Conservation (phyloP, 2,113 vertebrate species). For the Coreoperca whiteheadi region DNA sequence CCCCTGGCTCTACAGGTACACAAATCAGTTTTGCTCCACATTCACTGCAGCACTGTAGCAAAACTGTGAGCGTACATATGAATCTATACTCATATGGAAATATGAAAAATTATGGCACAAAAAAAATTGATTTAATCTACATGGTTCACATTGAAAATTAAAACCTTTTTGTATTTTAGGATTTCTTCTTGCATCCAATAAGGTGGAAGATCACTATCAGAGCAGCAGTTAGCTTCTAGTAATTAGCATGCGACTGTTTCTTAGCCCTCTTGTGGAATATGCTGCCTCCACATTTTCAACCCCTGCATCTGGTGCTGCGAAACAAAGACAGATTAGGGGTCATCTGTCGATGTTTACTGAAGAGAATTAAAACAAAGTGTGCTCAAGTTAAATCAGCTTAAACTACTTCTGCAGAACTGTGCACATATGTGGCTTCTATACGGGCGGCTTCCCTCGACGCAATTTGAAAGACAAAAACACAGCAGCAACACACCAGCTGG, state of each 20-base stretch:
- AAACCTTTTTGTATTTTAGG: slow-evolving; percentile 1
- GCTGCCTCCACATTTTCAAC: slow-evolving; percentile 47
- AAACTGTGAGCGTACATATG: no score
- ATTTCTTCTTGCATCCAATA: slow-evolving; percentile 27
- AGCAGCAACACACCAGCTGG: slow-evolving; percentile 56
- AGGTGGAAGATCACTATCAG: slow-evolving; percentile 20
- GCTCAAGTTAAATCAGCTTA: slow-evolving; percentile 37
- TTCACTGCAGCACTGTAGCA: no score
- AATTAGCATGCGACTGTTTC: slow-evolving; percentile 52
- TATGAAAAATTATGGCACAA: not conserved
- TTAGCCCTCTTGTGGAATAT: slow-evolving; percentile 67
- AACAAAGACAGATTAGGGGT: slow-evolving; percentile 66
- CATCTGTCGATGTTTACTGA: slow-evolving; percentile 59
- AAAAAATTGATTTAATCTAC: slow-evolving; percentile 1
- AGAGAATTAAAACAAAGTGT: slow-evolving; percentile 66
- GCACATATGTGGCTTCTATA: slow-evolving; percentile 37
- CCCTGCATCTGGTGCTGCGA: slow-evolving; percentile 65
- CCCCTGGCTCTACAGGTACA: no score
- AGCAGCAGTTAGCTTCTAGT: slow-evolving; percentile 42
- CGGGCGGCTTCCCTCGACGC: not conserved
- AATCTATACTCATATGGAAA: not conserved
- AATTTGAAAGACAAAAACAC: slow-evolving; percentile 29
- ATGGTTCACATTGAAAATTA: not conserved
- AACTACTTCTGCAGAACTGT: slow-evolving; percentile 36
- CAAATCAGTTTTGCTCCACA: no score